Conservation (phyloP, 2,113 vertebrate species). For the Hippocampus mohnikei region DNA sequence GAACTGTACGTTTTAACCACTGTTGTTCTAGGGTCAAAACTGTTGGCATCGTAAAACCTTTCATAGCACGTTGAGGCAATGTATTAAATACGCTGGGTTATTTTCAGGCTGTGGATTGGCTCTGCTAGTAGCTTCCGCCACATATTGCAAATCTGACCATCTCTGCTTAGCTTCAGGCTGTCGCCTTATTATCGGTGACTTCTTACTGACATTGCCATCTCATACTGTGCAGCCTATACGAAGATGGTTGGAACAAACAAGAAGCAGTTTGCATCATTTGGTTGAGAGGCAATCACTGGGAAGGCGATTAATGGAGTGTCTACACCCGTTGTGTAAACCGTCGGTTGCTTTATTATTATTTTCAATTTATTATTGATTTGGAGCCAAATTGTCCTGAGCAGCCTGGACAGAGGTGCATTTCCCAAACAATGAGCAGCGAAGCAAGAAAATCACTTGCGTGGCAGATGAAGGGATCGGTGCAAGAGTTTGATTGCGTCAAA, state of each 20-base stretch:
- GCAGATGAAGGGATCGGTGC: too few species aligned
- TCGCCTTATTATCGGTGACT: too few species aligned
- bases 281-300: background rate
- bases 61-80: background rate
- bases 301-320: background rate
- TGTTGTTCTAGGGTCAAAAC: background rate
- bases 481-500: too few species aligned
- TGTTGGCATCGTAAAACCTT: background rate
- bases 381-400: background rate
- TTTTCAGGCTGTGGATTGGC: background rate
- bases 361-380: background rate
- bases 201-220: background rate
- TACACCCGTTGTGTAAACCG: background rate
- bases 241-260: background rate
- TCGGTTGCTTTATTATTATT: background rate
- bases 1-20: background rate
- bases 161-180: background rate
- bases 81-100: background rate
- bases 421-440: background rate
- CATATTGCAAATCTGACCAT: too few species aligned
- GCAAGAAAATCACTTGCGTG: too few species aligned
- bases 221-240: background rate
- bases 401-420: background rate
- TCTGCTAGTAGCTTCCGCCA: too few species aligned
- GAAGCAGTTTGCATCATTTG: background rate